Conservation (phyloP, 2,113 vertebrate species). For the Felis chaus region DNA sequence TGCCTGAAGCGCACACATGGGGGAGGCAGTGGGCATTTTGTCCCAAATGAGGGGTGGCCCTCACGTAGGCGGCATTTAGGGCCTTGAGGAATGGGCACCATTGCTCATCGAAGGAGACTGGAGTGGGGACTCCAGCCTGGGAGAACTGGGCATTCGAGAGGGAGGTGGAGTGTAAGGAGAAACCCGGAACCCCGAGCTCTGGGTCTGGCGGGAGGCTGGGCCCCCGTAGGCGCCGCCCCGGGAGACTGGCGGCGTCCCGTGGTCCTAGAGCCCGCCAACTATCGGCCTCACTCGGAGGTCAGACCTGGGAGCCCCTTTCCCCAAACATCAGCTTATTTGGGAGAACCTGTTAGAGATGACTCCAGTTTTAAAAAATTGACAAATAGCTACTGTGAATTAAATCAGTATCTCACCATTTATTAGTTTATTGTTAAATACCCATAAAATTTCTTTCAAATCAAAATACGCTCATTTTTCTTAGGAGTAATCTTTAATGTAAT, state of each 20-base stretch:
- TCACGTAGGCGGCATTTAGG: not conserved
- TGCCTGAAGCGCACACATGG: fast-evolving
- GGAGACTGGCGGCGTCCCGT: not conserved
- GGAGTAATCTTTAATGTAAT: not conserved
- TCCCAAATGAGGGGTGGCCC: not conserved
- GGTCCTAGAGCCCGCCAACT: not conserved
- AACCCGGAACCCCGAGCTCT: too few relatives aligned
- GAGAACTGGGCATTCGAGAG: not conserved
- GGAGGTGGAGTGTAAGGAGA: not conserved
- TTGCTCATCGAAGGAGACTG: not conserved
- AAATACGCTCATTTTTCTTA: not conserved
- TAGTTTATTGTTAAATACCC: not conserved
- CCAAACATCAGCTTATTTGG: not conserved
- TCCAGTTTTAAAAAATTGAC: not conserved
- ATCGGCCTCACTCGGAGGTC: not conserved
- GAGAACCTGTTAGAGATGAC: not conserved
- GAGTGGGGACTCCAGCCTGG: not conserved
- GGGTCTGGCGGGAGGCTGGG: not conserved
- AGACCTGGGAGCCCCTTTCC: not conserved
- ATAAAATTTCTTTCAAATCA: not conserved
- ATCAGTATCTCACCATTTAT: not conserved
- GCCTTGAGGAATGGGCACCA: not conserved
- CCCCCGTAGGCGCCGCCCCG: not conserved
- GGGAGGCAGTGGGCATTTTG: not conserved
- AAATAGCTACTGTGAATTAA: not conserved